Base-by-base conservation (phyloP, 2,888 invertebrate genomes). In the Operophtera brumata region DNA sequence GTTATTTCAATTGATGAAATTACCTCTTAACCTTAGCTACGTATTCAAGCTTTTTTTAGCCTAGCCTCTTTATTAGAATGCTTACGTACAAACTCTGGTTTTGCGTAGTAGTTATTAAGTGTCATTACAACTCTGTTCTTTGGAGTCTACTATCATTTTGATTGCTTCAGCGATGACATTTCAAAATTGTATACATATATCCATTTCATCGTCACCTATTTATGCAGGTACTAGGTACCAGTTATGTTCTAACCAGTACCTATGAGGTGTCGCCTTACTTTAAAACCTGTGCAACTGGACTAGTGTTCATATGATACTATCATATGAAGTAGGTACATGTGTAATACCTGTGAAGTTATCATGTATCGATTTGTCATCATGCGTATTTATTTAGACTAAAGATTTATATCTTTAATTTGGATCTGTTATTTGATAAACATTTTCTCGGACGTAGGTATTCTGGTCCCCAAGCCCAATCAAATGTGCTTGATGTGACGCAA, bases 281-380 rank as follows among this genome's bases (percentile, higher is more conserved):
- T 57, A 50, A 53, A 54, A 50, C 53, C 53, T 57, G 53, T 32
- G 36, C 25, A 30, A 37, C 41, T 42, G 8, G 44, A 45, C 56
- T 42, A 26, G 50, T 43, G 41, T n/a, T 20, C 41, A 51, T 25
- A 25, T 44, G 44, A 51, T 48, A 52, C 42, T 12, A 41, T 43
- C 14, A 14, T 2, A n/a, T n/a, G n/a, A n/a, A n/a, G n/a, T n/a
- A n/a, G n/a, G n/a, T n/a, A n/a, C 39, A 45, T 48, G 52, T 40
- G 52, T 41, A 44, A 57, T 47, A 25, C 48, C n/a, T 35, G 36
- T 39, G 40, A 51, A 47, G 39, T 47, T 52, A 52, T 47, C 51
- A 35, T 14, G 14, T 46, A 51, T 51, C 51, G 25, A 45, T 8
- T 45, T 51, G 12, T 45, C 35, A 41, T 52, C 28, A 40, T 30